A percentile compares a stretch with the other conserved stretches of the same genome.
Evolutionary conservation across 2,797 vertebrate species (phyloP).

Genomic region (Linurgus olivaceus): DNA sequence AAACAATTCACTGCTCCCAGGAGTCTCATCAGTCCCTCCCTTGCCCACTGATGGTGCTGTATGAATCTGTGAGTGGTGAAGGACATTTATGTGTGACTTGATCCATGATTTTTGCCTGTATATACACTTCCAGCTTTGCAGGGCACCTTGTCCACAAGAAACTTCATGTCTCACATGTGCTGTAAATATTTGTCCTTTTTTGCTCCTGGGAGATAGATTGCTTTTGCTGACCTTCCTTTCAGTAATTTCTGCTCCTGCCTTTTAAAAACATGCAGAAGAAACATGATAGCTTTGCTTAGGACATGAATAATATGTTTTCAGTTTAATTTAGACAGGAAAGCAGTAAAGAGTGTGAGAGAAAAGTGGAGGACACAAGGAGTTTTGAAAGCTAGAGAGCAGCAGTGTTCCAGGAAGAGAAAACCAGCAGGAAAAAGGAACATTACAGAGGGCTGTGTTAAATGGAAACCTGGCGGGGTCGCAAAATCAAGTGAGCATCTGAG

Average conservation of each 20-base stretch:
- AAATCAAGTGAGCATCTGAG: background rate
- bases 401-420: background rate
- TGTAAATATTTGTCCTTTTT: background rate
- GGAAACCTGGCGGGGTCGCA: background rate
- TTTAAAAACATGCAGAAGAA: background rate
- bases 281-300: background rate
- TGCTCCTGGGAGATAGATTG: background rate
- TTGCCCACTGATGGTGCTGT: background rate
- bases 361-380: background rate
- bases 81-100: background rate
- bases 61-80: background rate
- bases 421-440: background rate
- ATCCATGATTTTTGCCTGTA: background rate
- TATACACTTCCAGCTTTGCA: background rate
- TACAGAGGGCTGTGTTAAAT: background rate
- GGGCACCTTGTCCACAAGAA: background rate
- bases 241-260: background rate
- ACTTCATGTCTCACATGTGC: background rate
- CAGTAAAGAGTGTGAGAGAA: background rate
- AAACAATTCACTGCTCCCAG: background rate
- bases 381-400: conserved; percentile 64
- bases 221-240: background rate
- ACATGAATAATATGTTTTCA: background rate
- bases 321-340: background rate
- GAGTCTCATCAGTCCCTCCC: background rate